These are phyloP conservation scores for Bufotes viridis DNA, from an alignment of 2,797 vertebrate genomes.

Conservation along the genomic window DNA sequence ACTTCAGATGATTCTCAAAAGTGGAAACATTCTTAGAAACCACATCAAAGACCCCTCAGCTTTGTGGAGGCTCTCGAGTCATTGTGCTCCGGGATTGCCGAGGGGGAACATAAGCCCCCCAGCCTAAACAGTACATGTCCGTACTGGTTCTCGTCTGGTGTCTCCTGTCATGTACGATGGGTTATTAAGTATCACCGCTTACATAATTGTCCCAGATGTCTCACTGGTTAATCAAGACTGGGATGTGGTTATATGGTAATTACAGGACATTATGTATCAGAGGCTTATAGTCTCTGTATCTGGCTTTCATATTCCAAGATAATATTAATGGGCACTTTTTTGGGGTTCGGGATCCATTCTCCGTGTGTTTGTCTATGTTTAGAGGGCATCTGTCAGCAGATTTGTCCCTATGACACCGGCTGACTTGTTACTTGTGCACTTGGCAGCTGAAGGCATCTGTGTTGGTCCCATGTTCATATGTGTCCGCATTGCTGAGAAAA, in stretches of 20 bases:
- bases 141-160: not conserved
- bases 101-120: slow-evolving; percentile 1
- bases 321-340: no score
- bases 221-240: not conserved
- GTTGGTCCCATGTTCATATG: no score
- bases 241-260: not conserved
- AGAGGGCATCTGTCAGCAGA: no score
- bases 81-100: not conserved
- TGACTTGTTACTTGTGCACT: no score
- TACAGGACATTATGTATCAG: no score
- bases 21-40: slow-evolving; percentile 17
- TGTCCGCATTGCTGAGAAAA: no score
- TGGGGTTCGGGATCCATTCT: no score
- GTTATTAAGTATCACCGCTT: not conserved
- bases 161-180: not conserved
- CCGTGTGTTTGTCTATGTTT: no score
- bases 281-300: no score
- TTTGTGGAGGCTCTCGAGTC: not conserved
- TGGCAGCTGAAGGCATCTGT: no score
- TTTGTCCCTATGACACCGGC: no score
- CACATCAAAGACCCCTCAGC: slow-evolving; percentile 39
- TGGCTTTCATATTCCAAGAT: no score
- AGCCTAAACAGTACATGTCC: slow-evolving; percentile 28
- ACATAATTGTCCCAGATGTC: not conserved
- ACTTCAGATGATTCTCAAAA: not conserved